Evolutionary conservation across 1,140 invertebrate genomes (phyloP).

Genomic region (Cydia pomonella): DNA sequence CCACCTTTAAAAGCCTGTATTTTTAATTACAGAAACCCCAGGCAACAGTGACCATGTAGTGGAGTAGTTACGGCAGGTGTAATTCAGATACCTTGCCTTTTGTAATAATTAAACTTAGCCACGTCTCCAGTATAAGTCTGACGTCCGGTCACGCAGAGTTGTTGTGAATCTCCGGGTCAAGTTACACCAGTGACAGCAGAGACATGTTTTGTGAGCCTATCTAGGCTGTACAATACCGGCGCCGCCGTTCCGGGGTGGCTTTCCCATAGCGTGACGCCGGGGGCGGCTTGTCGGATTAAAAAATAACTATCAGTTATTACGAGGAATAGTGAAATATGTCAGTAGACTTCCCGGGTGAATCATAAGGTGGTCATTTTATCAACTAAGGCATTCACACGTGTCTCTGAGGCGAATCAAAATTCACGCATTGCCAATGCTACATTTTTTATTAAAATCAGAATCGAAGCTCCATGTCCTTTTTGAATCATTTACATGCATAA

Average conservation of each 20-base stretch:
- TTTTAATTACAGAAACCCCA: background rate
- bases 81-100: slow-evolving; percentile 14
- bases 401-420: too few species aligned
- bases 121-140: background rate
- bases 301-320: slow-evolving; percentile 23
- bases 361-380: background rate
- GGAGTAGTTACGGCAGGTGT: background rate
- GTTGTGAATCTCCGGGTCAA: background rate
- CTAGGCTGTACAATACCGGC: slow-evolving; percentile 28
- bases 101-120: background rate
- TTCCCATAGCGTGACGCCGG: slow-evolving; percentile 35
- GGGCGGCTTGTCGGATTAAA: slow-evolving; percentile 35
- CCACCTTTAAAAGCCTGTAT: background rate
- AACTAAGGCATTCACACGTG: too few species aligned
- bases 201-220: background rate
- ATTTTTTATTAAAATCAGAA: too few species aligned
- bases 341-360: slow-evolving; percentile 24
- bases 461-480: too few species aligned
- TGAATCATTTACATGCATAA: too few species aligned
- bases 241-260: slow-evolving; percentile 34
- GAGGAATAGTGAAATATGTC: slow-evolving; percentile 22
- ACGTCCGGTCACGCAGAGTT: background rate
- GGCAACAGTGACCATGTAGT: background rate
- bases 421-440: too few species aligned
- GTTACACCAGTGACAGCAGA: background rate